Evolutionary conservation across 2,797 vertebrate species (phyloP).

Genomic region (Acrossocheilus fasciatus): DNA sequence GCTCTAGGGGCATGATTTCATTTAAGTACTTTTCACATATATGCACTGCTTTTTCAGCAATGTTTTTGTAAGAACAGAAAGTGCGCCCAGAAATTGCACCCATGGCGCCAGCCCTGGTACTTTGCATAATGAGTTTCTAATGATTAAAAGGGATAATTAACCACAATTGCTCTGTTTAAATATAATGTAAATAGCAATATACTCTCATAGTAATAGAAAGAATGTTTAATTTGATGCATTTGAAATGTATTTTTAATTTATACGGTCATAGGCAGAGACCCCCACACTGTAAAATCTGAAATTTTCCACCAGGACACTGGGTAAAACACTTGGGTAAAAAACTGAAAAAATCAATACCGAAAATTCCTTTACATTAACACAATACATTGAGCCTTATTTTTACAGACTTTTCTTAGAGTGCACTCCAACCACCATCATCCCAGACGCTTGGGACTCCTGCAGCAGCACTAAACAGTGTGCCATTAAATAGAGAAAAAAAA

Average conservation of each 20-base stretch:
- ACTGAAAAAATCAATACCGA: not conserved
- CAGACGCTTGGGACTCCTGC: constrained; percentile 21
- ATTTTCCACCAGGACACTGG: not conserved
- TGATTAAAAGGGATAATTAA: constrained; percentile 40
- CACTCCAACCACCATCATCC: constrained; percentile 6
- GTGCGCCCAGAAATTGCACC: not conserved
- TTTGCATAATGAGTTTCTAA: constrained; percentile 36
- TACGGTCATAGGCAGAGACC: not conserved
- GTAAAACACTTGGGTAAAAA: not conserved
- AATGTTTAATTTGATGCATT: constrained; percentile 13
- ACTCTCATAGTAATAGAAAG: constrained; percentile 12
- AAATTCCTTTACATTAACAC: not conserved
- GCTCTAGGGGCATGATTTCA: not conserved
- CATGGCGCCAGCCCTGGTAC: not conserved
- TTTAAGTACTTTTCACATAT: not conserved
- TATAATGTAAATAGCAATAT: not conserved
- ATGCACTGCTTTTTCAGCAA: not conserved
- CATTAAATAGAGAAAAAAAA: constrained; percentile 40
- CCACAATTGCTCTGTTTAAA: constrained; percentile 16
- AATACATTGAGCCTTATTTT: not conserved
- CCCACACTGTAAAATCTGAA: not conserved
- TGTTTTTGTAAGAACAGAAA: not conserved
- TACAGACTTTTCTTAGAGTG: not conserved
- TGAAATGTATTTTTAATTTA: constrained; percentile 14
- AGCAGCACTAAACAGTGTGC: constrained; percentile 24